Evolutionary conservation across 2,888 invertebrate species (phyloP).

Genomic region (Drosophila gaucha): DNA sequence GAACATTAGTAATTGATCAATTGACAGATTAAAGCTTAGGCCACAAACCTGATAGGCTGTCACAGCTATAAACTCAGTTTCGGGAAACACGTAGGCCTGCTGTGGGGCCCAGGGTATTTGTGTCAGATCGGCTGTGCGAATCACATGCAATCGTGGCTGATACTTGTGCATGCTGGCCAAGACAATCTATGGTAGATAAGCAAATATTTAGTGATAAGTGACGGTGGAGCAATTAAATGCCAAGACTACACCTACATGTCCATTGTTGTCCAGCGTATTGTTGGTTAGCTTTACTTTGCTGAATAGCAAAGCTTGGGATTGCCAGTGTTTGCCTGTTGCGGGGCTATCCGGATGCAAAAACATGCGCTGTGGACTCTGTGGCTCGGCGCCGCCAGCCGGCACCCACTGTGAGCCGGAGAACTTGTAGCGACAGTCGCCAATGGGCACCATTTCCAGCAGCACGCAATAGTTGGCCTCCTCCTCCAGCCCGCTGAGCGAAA

Average conservation of each 20-base stretch:
- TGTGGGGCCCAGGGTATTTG: conserved; percentile 89
- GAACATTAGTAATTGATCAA: conserved; percentile 38
- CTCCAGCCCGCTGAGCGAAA: conserved; percentile 91
- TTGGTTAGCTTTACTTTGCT: conserved; percentile 95
- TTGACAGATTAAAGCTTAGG: neutral
- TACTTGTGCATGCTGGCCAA: conserved; percentile 99
- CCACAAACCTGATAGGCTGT: conserved; percentile 95
- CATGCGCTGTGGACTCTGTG: conserved; percentile 90
- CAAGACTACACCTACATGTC: conserved; percentile 88
- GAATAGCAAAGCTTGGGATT: conserved; percentile 91
- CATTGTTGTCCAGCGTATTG: conserved; percentile 90
- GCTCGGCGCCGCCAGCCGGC: conserved; percentile 93
- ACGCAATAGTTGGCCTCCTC: conserved; percentile 92
- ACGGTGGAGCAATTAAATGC: neutral
- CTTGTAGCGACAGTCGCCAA: conserved; percentile 91
- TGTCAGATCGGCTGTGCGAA: conserved; percentile 90
- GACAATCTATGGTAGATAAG: conserved; percentile 88
- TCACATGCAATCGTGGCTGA: conserved; percentile 93
- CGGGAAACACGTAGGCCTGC: conserved; percentile 89
- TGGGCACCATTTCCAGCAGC: conserved; percentile 90
- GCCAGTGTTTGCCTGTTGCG: conserved; percentile 93
- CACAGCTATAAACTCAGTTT: conserved; percentile 97
- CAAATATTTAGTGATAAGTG: conserved; percentile 39
- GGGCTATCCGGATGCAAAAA: conserved; percentile 95
- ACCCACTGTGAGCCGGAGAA: conserved; percentile 94